phyloP scores from a whole-genome alignment of 2,113 vertebrate species.

The Rhea pennata region DNA sequence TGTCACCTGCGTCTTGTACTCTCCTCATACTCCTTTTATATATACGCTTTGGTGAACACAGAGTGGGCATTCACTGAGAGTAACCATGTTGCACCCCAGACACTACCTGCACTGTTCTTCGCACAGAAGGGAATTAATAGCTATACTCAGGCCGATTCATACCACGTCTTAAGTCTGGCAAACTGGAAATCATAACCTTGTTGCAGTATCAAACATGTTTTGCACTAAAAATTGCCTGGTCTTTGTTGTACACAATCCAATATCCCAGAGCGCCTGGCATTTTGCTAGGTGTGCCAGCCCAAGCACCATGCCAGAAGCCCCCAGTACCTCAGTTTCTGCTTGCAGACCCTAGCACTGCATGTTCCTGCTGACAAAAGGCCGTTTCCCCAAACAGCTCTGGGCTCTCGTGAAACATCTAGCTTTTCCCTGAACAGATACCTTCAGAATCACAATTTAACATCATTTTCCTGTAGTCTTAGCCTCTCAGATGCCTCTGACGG shows the following conservation, averaged over 20 bases:
- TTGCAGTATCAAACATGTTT: rapidly evolving
- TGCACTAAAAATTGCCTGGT: neutral
- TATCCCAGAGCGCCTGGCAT: neutral
- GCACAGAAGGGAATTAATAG: neutral
- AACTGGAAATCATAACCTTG: neutral
- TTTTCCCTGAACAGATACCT: neutral
- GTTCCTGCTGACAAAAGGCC: neutral
- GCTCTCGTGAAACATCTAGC: neutral
- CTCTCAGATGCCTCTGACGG: neutral
- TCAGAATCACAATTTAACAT: neutral
- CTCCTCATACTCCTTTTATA: neutral
- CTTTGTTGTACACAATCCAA: neutral
- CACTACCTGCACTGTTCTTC: neutral
- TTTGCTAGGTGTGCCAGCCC: neutral
- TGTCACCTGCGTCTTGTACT: neutral
- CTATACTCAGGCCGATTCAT: neutral
- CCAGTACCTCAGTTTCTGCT: neutral
- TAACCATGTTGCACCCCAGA: rapidly evolving
- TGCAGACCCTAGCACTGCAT: rapidly evolving
- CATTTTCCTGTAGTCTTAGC: neutral
- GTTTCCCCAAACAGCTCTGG: neutral
- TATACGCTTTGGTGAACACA: rapidly evolving
- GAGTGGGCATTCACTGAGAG: rapidly evolving
- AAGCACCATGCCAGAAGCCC: no score
- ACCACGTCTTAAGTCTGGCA: rapidly evolving